Percentiles rank a stretch among this genome's conserved stretches.
Conservation (phyloP, 2,888 invertebrate species). For the Phortica magna region DNA sequence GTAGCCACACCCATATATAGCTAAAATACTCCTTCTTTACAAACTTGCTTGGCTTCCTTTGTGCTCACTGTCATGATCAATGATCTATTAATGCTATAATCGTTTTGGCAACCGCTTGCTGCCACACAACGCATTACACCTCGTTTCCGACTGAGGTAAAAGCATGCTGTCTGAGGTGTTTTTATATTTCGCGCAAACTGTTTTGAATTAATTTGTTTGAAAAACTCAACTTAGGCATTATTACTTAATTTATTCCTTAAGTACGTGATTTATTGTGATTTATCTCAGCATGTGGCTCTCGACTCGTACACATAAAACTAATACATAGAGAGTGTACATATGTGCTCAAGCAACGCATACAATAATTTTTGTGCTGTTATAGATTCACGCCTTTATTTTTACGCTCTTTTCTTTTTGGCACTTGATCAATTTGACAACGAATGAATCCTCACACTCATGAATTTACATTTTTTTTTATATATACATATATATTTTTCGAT, state of each 20-base stretch:
- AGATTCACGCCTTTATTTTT: constrained; percentile 43
- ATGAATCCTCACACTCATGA: too few relatives aligned
- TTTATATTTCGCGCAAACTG: constrained; percentile 13
- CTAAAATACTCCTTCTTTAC: too few relatives aligned
- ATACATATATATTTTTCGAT: too few relatives aligned
- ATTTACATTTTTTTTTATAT: too few relatives aligned
- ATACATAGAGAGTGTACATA: not conserved
- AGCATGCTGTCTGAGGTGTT: constrained; percentile 45
- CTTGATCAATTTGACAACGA: constrained; percentile 50
- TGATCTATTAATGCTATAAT: not conserved
- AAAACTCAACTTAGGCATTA: constrained; percentile 17
- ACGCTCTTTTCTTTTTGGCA: constrained; percentile 54
- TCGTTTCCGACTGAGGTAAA: not conserved
- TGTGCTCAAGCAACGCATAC: not conserved
- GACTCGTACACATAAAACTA: not conserved
- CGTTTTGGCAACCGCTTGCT: not conserved
- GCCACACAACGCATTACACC: not conserved
- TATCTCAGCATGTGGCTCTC: constrained; percentile 56
- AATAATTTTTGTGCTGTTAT: constrained; percentile 1
- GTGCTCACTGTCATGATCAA: not conserved
- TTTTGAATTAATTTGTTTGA: constrained; percentile 8
- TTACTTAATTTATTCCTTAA: constrained; percentile 49
- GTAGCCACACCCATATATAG: too few relatives aligned
- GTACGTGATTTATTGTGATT: constrained; percentile 62
- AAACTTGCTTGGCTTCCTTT: too few relatives aligned